Percentiles rank a stretch among this genome's conserved stretches.
Conservation (phyloP, 1,140 invertebrate genomes). For the Lordiphosa clarofinis region DNA sequence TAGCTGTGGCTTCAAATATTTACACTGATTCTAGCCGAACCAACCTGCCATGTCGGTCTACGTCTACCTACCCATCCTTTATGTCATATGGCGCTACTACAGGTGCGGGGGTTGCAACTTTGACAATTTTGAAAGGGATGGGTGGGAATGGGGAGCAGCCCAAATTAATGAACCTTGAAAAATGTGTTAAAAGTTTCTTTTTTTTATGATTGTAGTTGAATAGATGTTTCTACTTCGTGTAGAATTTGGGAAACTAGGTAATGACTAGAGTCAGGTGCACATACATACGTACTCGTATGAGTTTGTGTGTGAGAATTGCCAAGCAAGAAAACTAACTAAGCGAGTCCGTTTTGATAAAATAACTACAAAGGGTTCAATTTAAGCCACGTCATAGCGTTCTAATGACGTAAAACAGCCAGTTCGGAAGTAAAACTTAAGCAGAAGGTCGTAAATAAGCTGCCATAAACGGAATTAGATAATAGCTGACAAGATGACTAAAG, state of each 20-base stretch:
- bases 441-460: too few species aligned
- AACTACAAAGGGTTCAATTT: too few species aligned
- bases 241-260: conserved; percentile 17
- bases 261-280: conserved; percentile 1
- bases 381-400: too few species aligned
- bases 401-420: too few species aligned
- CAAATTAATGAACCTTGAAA: conserved; percentile 78
- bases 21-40: conserved; percentile 54
- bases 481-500: too few species aligned
- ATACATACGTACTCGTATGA: too few species aligned
- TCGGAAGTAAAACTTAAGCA: too few species aligned
- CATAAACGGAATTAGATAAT: too few species aligned
- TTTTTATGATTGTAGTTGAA: conserved; percentile 55
- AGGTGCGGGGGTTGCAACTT: conserved; percentile 17
- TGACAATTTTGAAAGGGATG: background rate
- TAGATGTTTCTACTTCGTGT: conserved; percentile 26
- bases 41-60: background rate
- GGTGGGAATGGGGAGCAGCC: conserved; percentile 5
- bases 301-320: too few species aligned
- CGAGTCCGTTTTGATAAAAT: too few species aligned
- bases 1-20: conserved; percentile 71
- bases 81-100: conserved; percentile 1
- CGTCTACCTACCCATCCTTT: background rate
- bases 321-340: too few species aligned
- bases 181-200: conserved; percentile 72